Evolutionary conservation across 2,888 invertebrate genomes (phyloP), one percentile per base, ranked within the genome.

Genomic region (Xiphydria camelus): DNA sequence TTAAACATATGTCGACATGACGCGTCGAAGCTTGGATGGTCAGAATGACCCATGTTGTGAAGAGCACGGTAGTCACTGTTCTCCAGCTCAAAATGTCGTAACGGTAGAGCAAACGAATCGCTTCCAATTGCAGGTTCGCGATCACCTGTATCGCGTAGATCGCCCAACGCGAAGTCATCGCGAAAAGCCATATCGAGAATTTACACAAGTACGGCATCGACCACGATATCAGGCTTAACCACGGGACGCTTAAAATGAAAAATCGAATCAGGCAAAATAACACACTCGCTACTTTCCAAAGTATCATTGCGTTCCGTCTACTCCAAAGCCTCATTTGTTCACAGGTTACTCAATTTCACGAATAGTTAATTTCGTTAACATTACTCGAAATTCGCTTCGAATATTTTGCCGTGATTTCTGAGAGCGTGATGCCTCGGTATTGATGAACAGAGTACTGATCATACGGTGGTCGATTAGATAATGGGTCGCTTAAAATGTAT

Each of bases 11-110:
- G n/a, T n/a, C n/a, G n/a, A n/a, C n/a, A n/a, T n/a, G n/a, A 4
- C 32, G 17, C 4, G 32, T 31, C 32, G 40, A 36, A 17, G 36
- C 31, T 19, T 56, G 41, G 31, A 45, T 2, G 25, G 18, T 17
- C 19, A 48, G 15, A 42, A 49, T 36, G 38, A 43, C 23, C 29
- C 14, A 40, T 2, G 14, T 32, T 9, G 49, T 29, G 4, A 40
- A 15, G 4, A 49, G 5, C 7, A 46, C 41, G 6, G 22, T 18
- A 2, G 29, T 6, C 14, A 50, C 2, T 12, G 33, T 32, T 2
- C 37, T 34, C 25, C 22, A 43, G 20, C 50, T n/a, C 17, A 41
- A 31, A 23, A 53, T 41, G 2, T 12, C 20, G 12, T 14, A 26
- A 26, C 9, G 26, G 6, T 12, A 10, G 3, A 26, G 26, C 7